Evolutionary conservation across 2,113 vertebrate species (phyloP).

Genomic region (Tetrax tetrax): DNA sequence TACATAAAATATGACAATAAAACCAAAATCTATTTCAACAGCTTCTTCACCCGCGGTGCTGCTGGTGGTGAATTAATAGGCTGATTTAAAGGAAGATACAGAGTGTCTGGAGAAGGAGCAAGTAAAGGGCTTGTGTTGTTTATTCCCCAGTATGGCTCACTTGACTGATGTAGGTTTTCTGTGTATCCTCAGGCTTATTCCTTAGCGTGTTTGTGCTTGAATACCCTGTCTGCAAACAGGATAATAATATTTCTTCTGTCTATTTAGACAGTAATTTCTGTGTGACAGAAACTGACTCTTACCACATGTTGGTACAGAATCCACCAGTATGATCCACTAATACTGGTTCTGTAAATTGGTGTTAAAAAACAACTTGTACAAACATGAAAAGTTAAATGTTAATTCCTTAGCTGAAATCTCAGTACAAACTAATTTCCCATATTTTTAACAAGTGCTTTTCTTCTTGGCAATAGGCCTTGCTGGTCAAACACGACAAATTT

Average conservation of each 20-base stretch:
- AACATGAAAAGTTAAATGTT: neutral
- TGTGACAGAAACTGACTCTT: neutral
- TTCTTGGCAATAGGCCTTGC: neutral
- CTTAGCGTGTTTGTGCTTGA: neutral
- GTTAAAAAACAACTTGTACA: neutral
- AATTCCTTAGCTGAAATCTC: neutral
- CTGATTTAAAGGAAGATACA: slow-evolving; percentile 13
- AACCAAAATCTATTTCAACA: neutral
- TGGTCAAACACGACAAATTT: neutral
- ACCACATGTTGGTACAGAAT: neutral
- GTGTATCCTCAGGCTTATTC: slow-evolving; percentile 17
- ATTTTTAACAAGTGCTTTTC: neutral
- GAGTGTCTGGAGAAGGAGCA: neutral
- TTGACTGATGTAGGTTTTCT: slow-evolving; percentile 19
- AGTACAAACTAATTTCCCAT: neutral
- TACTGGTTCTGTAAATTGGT: neutral
- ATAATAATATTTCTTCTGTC: slow-evolving; percentile 26
- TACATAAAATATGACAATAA: neutral
- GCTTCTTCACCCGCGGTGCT: neutral
- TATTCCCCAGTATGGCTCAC: neutral
- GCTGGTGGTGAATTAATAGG: neutral
- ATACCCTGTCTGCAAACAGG: neutral
- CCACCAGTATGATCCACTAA: neutral
- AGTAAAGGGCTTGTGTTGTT: slow-evolving; percentile 4
- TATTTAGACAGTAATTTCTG: neutral